Percentiles rank a stretch among this genome's conserved stretches.
phyloP scores from a whole-genome alignment of 2,888 invertebrate species.

The Chaitophorus viminalis region DNA sequence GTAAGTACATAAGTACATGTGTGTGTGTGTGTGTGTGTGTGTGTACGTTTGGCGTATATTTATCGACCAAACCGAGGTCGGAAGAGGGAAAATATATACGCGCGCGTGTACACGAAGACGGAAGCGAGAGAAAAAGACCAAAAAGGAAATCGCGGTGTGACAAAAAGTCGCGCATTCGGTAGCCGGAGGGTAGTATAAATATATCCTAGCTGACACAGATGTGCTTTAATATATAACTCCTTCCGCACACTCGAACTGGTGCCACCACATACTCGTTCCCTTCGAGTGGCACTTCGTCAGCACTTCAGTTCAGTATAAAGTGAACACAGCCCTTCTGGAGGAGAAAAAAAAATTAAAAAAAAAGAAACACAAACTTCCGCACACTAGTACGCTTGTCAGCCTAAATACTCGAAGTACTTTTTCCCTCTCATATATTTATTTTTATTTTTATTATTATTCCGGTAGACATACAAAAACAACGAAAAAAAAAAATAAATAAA shows the following conservation, averaged over 20 bases:
- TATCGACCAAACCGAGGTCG: slow-evolving; percentile 11
- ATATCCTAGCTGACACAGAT: slow-evolving; percentile 47
- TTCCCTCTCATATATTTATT: slow-evolving; percentile 6
- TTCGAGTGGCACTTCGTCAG: slow-evolving; percentile 57
- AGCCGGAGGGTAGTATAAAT: slow-evolving; percentile 8
- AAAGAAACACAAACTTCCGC: slow-evolving; percentile 50
- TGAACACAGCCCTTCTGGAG: neutral
- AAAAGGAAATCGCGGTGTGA: slow-evolving; percentile 25
- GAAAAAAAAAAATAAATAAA: slow-evolving; percentile 4
- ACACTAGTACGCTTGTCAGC: slow-evolving; percentile 40
- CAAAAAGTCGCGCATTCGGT: slow-evolving; percentile 45
- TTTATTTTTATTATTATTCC: slow-evolving; percentile 30
- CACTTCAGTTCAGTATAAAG: slow-evolving; percentile 47
- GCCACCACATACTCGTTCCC: slow-evolving; percentile 30
- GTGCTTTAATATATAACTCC: slow-evolving; percentile 49
- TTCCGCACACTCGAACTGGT: neutral
- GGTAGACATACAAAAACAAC: neutral
- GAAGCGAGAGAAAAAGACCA: slow-evolving; percentile 5
- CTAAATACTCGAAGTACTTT: slow-evolving; percentile 57
- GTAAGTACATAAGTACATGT: neutral
- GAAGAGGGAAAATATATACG: neutral
- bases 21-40: neutral
- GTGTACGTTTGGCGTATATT: slow-evolving; percentile 8
- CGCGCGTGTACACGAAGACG: neutral
- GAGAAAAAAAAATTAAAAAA: slow-evolving; percentile 5